phyloP scores from a whole-genome alignment of 2,797 vertebrate genomes.

The Synanceia verrucosa region DNA sequence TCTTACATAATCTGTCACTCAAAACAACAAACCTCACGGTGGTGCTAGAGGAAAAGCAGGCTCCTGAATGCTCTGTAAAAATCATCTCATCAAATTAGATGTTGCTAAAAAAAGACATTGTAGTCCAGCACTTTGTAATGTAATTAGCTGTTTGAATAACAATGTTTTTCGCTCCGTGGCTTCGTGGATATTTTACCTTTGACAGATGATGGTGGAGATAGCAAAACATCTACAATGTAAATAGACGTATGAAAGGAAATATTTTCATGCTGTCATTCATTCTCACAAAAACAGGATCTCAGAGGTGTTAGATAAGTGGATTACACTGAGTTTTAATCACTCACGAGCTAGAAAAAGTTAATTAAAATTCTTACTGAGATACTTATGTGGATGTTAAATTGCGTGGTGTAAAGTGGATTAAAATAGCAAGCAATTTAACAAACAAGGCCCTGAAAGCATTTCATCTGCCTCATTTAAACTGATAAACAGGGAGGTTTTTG shows the following conservation, averaged over 20 bases:
- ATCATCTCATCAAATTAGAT: background rate
- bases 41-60: background rate
- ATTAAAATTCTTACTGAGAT: conserved; percentile 13
- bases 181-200: background rate
- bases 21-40: background rate
- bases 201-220: background rate
- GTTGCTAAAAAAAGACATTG: background rate
- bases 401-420: conserved; percentile 18
- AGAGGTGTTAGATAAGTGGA: background rate
- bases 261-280: background rate
- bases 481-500: conserved; percentile 1
- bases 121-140: background rate
- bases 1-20: background rate
- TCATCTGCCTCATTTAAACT: conserved; percentile 9
- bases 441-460: conserved; percentile 16
- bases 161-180: background rate
- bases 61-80: background rate
- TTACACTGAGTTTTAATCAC: background rate
- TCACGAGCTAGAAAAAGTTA: conserved; percentile 5
- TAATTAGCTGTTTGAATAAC: background rate
- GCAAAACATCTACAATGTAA: background rate
- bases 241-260: background rate
- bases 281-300: background rate
- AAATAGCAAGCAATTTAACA: conserved; percentile 14
- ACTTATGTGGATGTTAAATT: conserved; percentile 20